phyloP scores from a whole-genome alignment of 2,113 vertebrate genomes.

The Apodemus sylvaticus region DNA sequence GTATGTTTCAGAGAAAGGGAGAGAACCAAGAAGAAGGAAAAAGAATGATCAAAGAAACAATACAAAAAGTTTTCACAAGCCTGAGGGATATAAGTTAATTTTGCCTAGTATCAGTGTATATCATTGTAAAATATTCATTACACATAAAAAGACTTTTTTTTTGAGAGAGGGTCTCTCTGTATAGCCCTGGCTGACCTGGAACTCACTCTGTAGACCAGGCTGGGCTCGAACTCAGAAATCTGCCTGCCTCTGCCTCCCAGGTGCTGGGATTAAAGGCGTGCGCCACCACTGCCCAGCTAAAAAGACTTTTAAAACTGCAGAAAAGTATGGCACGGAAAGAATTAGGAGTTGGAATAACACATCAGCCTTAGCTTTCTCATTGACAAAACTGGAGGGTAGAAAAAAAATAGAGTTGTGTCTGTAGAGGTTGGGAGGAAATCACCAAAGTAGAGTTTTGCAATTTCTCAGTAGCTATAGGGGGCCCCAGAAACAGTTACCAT shows the following conservation, averaged over 20 bases:
- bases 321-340: neutral
- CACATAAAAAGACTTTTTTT: slow-evolving; percentile 8
- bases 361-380: neutral
- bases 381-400: neutral
- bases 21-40: neutral
- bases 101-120: neutral
- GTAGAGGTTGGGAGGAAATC: neutral
- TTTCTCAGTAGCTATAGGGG: neutral
- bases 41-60: neutral
- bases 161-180: too few relatives aligned
- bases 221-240: too few relatives aligned
- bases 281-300: too few relatives aligned
- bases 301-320: slow-evolving; percentile 34
- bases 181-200: too few relatives aligned
- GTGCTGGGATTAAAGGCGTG: too few relatives aligned
- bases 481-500: neutral
- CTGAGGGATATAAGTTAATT: neutral
- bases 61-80: neutral
- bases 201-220: too few relatives aligned
- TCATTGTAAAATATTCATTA: slow-evolving; percentile 36
- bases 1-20: neutral
- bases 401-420: neutral
- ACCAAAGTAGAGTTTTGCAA: neutral
- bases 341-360: neutral
- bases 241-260: too few relatives aligned